These are phyloP conservation scores for Hydriomena furcata DNA, from an alignment of 2,888 invertebrate species.

Conservation along the genomic window DNA sequence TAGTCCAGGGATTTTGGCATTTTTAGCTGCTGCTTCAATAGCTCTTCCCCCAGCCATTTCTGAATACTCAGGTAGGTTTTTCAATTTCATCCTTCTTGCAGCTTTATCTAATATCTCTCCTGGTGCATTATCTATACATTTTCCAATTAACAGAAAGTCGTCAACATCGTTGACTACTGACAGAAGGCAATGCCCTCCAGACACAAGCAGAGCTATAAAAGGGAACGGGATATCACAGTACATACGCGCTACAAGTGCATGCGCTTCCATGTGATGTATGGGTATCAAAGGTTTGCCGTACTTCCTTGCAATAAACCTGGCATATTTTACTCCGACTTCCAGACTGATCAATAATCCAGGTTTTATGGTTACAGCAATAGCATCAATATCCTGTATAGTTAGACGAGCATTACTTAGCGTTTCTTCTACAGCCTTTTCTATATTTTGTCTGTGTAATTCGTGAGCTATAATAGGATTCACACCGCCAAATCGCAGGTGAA, in stretches of 20 bases:
- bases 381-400: slow-evolving; percentile 87
- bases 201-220: slow-evolving; percentile 93
- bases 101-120: slow-evolving; percentile 97
- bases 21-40: slow-evolving; percentile 90
- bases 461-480: slow-evolving; percentile 95
- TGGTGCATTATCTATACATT: slow-evolving; percentile 92
- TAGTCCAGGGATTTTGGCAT: slow-evolving; percentile 84
- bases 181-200: slow-evolving; percentile 96
- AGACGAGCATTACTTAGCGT: slow-evolving; percentile 86
- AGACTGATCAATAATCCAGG: slow-evolving; percentile 94
- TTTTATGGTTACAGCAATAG: slow-evolving; percentile 95
- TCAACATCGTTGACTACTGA: slow-evolving; percentile 89
- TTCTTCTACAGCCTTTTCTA: slow-evolving; percentile 87
- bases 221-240: slow-evolving; percentile 89
- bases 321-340: slow-evolving; percentile 91
- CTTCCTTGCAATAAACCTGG: slow-evolving; percentile 87
- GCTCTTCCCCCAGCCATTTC: slow-evolving; percentile 92
- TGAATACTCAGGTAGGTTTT: slow-evolving; percentile 89
- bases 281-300: slow-evolving; percentile 93
- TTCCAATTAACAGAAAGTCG: slow-evolving; percentile 91
- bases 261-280: slow-evolving; percentile 99
- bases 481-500: slow-evolving; percentile 91
- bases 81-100: slow-evolving; percentile 92
- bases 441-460: slow-evolving; percentile 90
- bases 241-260: slow-evolving; percentile 95